Conservation (phyloP, 2,888 invertebrate genomes). For the Cabera pusaria region DNA sequence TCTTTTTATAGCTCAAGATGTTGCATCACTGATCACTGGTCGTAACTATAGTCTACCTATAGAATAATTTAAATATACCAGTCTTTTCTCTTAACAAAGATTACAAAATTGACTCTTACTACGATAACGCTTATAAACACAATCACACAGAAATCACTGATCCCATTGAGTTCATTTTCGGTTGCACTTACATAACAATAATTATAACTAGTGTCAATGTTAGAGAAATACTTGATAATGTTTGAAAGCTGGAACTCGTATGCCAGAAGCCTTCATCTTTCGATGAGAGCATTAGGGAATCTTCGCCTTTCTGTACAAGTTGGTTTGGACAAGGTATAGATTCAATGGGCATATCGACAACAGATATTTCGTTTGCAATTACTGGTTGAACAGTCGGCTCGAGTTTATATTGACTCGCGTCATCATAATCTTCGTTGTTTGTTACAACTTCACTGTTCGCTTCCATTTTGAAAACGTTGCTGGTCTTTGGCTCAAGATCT, state of each 20-base stretch:
- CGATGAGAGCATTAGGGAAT: constrained; percentile 72
- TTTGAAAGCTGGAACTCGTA: constrained; percentile 47
- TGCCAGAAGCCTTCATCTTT: constrained; percentile 71
- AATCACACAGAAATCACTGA: constrained; percentile 30
- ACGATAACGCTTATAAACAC: constrained; percentile 19
- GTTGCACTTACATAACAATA: constrained; percentile 36
- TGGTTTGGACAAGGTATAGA: constrained; percentile 59
- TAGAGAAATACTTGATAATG: constrained; percentile 44
- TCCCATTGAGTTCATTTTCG: constrained; percentile 22
- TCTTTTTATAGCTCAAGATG: constrained; percentile 17
- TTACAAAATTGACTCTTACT: constrained; percentile 28
- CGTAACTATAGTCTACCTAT: constrained; percentile 26
- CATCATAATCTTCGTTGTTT: constrained; percentile 54
- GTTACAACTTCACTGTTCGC: constrained; percentile 40
- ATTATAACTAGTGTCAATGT: constrained; percentile 43
- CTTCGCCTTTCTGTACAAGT: constrained; percentile 60
- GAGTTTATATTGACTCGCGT: constrained; percentile 49
- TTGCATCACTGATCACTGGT: constrained; percentile 27
- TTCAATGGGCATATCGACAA: constrained; percentile 60
- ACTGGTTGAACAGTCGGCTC: constrained; percentile 55
- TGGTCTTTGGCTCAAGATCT: constrained; percentile 33
- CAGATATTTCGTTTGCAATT: constrained; percentile 48
- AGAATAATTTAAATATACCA: constrained; percentile 67
- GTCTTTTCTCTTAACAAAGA: constrained; percentile 64
- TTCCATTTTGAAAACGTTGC: constrained; percentile 48